Conservation (phyloP, 1,140 invertebrate species). For the Lordiphosa stackelbergi region DNA sequence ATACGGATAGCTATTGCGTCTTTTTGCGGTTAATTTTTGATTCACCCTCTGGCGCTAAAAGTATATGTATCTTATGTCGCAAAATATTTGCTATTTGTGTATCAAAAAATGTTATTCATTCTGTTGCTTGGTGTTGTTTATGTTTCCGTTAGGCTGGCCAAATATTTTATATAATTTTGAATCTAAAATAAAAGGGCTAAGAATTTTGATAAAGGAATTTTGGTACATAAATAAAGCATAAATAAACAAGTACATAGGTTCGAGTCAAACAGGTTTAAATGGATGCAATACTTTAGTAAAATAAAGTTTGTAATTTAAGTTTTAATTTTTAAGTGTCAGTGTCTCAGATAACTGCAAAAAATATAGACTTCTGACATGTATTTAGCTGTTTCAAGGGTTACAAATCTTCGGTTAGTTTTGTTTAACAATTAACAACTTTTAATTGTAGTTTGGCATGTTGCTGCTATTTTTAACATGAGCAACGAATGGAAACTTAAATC, state of each 20-base stretch:
- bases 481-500: slow-evolving; percentile 6
- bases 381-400: too few relatives aligned
- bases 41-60: background rate
- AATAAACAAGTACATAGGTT: too few relatives aligned
- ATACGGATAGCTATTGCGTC: too few relatives aligned
- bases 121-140: slow-evolving; percentile 10
- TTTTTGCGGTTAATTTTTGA: background rate
- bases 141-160: slow-evolving; percentile 4
- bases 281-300: too few relatives aligned
- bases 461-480: slow-evolving; percentile 16
- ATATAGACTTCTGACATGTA: too few relatives aligned
- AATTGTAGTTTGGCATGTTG: slow-evolving; percentile 24
- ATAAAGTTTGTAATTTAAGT: too few relatives aligned
- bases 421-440: slow-evolving; percentile 11
- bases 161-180: background rate
- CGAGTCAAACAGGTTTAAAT: too few relatives aligned
- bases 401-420: background rate
- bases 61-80: background rate
- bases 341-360: too few relatives aligned
- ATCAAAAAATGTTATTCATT: background rate
- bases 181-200: too few relatives aligned
- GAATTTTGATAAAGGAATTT: too few relatives aligned
- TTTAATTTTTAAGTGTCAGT: too few relatives aligned
- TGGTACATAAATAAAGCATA: too few relatives aligned
- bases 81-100: slow-evolving; percentile 6